Conservation (phyloP, 2,113 vertebrate genomes). For the Pachycephala philippinensis region DNA sequence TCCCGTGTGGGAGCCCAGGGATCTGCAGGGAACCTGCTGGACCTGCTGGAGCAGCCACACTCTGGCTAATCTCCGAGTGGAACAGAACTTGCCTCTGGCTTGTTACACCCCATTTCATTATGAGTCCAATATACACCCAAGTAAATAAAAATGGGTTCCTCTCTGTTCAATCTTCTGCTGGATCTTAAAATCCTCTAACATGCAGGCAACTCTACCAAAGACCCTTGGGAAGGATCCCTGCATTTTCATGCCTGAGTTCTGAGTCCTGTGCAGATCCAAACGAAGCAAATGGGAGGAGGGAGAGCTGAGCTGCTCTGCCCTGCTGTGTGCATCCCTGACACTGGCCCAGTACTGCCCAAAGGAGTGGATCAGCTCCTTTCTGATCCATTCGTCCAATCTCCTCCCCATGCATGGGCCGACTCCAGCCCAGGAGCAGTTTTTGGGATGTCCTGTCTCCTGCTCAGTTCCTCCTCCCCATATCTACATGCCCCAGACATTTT, state of each 20-base stretch:
- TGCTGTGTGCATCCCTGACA: background rate
- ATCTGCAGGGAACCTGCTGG: conserved; percentile 44
- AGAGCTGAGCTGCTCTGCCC: background rate
- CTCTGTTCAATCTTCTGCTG: background rate
- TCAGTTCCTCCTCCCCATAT: background rate
- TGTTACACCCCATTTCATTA: background rate
- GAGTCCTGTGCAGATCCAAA: background rate
- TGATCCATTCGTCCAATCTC: background rate
- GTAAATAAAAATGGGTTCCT: background rate
- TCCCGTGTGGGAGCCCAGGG: background rate
- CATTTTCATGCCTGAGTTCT: background rate
- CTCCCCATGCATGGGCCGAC: background rate
- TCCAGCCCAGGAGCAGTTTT: background rate
- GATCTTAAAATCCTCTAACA: background rate
- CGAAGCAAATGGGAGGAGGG: background rate
- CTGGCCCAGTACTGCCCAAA: background rate
- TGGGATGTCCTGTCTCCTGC: background rate
- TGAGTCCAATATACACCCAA: background rate
- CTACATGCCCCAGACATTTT: background rate
- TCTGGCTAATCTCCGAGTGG: fast-evolving
- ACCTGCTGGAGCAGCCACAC: conserved; percentile 40
- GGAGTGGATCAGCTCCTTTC: background rate
- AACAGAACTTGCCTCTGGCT: conserved; percentile 37
- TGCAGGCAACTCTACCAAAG: background rate
- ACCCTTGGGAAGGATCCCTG: background rate